Evolutionary conservation across 2,113 vertebrate genomes (phyloP), one percentile per base, ranked within the genome.

Genomic region (Myodes glareolus): DNA sequence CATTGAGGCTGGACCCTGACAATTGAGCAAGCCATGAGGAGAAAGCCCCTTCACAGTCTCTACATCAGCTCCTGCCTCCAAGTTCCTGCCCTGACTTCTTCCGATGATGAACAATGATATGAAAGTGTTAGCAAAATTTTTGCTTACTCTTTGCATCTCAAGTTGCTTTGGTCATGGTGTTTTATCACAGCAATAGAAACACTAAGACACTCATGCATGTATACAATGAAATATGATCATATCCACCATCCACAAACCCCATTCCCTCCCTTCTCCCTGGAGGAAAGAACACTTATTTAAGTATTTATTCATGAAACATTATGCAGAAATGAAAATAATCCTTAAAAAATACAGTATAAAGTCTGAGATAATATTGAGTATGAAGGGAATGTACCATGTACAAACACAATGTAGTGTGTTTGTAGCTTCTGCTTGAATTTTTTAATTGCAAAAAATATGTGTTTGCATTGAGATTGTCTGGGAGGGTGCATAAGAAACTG

Each of bases 241-340:
- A 86, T 67, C 29, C 63, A 33, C 31, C 50, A 77, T 16, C 13
- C 31, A 5, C 61, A n/a, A 86, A 47, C 7, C 16, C 39, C 61
- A 45, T 45, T 86, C 39, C 63, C 17, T 47, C 17, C 17, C 17
- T 27, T 47, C 29, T 17, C 17, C 61, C 33, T 33, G 39, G 16
- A 47, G 1, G 39, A 4, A 39, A 31, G 13, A 67, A 65, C 39
- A n/a, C 21, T 65, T 42, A 50, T 63, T 45, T 19, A 80, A 92
- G 25, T 72, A 47, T 92, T 90, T 52, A 94, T 91, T 95, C 89
- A 55, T 90, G 33, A 88, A 88, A 84, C n/a, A 81, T 39, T 90
- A 55, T 68, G 42, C 63, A 91, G 81, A 95, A 92, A 68, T 87
- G 27, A 55, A 92, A 95, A 72, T 77, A 78, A 63, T 61, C 33